Percentiles rank a stretch among this genome's conserved stretches.
phyloP scores from a whole-genome alignment of 2,113 vertebrate genomes.

The Rousettus leschenaultii region DNA sequence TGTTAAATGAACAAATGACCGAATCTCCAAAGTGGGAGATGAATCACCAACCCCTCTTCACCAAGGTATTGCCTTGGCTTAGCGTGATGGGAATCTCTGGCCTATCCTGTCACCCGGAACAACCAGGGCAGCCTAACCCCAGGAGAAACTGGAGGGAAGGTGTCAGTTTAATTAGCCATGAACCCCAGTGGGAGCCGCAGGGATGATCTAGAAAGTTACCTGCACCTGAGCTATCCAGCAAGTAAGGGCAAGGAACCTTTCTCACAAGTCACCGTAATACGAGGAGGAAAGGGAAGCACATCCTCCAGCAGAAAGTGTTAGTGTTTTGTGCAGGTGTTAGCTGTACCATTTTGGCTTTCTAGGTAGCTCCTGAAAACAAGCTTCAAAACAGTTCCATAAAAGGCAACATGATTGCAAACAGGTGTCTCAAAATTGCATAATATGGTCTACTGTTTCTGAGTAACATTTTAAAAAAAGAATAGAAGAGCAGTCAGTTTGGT shows the following conservation, averaged over 20 bases:
- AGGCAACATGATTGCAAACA: conserved; percentile 65
- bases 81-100: neutral
- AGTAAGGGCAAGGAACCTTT: accelerated
- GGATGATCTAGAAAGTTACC: neutral
- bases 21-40: neutral
- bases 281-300: accelerated
- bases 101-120: neutral
- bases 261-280: neutral
- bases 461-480: neutral
- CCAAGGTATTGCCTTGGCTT: neutral
- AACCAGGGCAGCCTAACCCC: neutral
- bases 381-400: conserved; percentile 9
- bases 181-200: neutral
- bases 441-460: conserved; percentile 42
- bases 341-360: neutral
- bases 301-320: accelerated
- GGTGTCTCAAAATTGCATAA: conserved; percentile 50
- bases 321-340: neutral
- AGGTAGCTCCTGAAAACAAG: conserved; percentile 46
- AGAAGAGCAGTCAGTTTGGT: conserved; percentile 23
- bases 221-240: neutral
- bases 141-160: neutral
- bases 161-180: neutral
- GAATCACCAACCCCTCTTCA: neutral
- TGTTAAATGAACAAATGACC: neutral